phyloP scores from a whole-genome alignment of 1,140 invertebrate species.

The Octopus bimaculoides region DNA sequence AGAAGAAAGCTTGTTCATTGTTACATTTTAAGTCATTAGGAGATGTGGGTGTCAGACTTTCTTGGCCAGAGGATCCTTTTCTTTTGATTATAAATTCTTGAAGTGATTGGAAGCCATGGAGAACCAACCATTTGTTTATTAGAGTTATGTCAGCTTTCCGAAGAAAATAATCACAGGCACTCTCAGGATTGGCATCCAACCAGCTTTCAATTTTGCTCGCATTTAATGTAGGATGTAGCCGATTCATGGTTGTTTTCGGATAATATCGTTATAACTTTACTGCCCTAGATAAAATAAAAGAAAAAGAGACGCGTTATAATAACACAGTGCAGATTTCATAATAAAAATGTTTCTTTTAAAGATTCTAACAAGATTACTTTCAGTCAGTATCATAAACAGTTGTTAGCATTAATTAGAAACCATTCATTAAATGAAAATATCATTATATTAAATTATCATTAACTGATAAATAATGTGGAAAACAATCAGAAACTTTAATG shows the following conservation, averaged over 20 bases:
- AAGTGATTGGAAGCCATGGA: constrained; percentile 58
- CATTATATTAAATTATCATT: too few species aligned
- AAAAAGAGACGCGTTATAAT: too few species aligned
- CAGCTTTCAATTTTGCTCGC: constrained; percentile 56
- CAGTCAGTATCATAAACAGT: too few species aligned
- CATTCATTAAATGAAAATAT: too few species aligned
- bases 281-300: too few species aligned
- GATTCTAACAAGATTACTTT: too few species aligned
- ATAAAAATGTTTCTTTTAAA: too few species aligned
- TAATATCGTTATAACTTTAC: too few species aligned
- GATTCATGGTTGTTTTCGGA: not conserved
- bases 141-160: constrained; percentile 58
- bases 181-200: constrained; percentile 59
- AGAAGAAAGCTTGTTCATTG: constrained; percentile 36
- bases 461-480: too few species aligned
- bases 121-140: constrained; percentile 61
- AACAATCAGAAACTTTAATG: too few species aligned
- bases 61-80: constrained; percentile 29
- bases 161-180: constrained; percentile 58
- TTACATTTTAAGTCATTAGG: constrained; percentile 32
- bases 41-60: constrained; percentile 39
- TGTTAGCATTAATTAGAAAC: too few species aligned
- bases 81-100: constrained; percentile 42
- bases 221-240: constrained; percentile 5
- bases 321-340: too few species aligned